Evolutionary conservation across 2,797 vertebrate species (phyloP).

Genomic region (Phalloptychus januarius): DNA sequence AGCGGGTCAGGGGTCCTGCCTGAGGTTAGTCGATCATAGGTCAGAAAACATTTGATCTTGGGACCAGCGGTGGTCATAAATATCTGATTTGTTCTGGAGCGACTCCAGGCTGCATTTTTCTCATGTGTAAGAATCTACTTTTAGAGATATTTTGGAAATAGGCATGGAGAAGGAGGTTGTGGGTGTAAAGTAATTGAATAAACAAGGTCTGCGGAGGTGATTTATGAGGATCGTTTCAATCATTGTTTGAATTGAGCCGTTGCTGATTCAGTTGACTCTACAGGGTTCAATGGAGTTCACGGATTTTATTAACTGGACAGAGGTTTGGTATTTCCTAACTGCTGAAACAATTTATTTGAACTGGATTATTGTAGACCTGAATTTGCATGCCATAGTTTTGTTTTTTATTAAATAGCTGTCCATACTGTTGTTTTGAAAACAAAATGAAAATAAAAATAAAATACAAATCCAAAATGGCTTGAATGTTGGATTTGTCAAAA

Average conservation of each 20-base stretch:
- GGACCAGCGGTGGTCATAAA: slow-evolving; percentile 53
- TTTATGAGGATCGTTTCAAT: slow-evolving; percentile 19
- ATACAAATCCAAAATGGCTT: neutral
- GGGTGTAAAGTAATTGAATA: slow-evolving; percentile 1
- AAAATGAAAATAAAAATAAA: neutral
- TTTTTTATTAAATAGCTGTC: too few species aligned
- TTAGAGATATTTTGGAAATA: slow-evolving; percentile 10
- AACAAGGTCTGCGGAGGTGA: slow-evolving; percentile 1
- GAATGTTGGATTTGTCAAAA: too few species aligned
- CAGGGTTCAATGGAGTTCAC: neutral
- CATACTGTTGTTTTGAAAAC: neutral
- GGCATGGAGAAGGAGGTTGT: neutral
- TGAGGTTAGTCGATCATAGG: slow-evolving; percentile 59
- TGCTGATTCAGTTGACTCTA: neutral
- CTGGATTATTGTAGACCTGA: neutral
- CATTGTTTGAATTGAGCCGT: neutral
- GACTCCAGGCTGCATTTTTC: slow-evolving; percentile 9
- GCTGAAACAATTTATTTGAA: neutral
- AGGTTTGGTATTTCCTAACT: neutral
- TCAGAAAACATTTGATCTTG: slow-evolving; percentile 56
- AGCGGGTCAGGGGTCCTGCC: slow-evolving; percentile 56
- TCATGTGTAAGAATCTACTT: slow-evolving; percentile 18
- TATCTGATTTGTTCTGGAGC: slow-evolving; percentile 48
- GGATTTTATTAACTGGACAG: neutral
- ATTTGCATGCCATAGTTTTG: neutral